Conservation (phyloP, 2,113 vertebrate species). For the Atrichornis clamosus region DNA sequence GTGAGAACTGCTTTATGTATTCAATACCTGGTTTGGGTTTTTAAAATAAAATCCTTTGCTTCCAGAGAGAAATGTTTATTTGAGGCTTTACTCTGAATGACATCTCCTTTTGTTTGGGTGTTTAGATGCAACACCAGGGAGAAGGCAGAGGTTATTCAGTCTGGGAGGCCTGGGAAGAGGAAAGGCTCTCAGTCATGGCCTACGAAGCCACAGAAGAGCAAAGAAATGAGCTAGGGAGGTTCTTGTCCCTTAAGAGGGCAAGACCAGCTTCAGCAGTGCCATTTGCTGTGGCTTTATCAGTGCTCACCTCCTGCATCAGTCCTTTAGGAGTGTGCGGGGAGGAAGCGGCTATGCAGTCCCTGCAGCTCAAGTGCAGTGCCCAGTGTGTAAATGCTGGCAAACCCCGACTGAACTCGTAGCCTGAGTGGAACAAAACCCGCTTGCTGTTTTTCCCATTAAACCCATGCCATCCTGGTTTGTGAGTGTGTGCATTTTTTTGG, state of each 20-base stretch:
- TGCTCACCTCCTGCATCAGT: background rate
- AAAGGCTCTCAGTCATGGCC: background rate
- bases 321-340: rapidly evolving
- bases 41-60: background rate
- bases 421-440: background rate
- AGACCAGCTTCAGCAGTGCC: background rate
- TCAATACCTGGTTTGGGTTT: background rate
- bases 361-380: background rate
- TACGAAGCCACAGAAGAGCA: background rate
- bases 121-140: background rate
- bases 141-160: background rate
- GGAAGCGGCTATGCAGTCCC: rapidly evolving
- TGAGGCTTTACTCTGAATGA: background rate
- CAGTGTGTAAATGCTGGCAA: background rate
- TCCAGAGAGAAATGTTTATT: background rate
- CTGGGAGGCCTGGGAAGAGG: background rate
- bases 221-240: background rate
- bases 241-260: background rate
- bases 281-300: background rate
- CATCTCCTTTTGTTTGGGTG: background rate
- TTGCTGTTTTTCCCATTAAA: background rate
- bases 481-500: background rate
- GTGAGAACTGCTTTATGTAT: background rate
- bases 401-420: background rate
- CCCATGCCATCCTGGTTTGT: background rate